Percentiles rank a stretch among this genome's conserved stretches.
Conservation (phyloP, 2,888 invertebrate species). For the Mylabris sibirica region DNA sequence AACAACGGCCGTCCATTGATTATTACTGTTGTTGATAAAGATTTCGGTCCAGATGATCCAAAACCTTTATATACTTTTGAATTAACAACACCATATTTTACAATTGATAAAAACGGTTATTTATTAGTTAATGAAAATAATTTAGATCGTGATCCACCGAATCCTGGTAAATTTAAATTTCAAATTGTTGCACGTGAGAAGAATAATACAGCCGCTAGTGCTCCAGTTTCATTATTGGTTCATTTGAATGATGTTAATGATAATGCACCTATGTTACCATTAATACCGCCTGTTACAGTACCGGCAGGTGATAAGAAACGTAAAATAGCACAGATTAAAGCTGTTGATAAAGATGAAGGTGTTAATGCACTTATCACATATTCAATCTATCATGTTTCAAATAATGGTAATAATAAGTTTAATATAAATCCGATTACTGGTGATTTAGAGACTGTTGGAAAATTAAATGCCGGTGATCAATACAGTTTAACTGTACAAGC, state of each 20-base stretch:
- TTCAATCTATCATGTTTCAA: constrained; percentile 89
- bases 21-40: constrained; percentile 82
- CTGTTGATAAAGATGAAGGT: constrained; percentile 85
- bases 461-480: constrained; percentile 84
- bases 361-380: constrained; percentile 84
- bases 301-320: constrained; percentile 63
- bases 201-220: constrained; percentile 79
- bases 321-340: constrained; percentile 65
- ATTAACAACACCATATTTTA: constrained; percentile 83
- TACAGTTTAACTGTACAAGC: constrained; percentile 89
- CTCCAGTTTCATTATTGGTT: constrained; percentile 81
- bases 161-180: constrained; percentile 82
- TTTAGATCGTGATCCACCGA: constrained; percentile 87
- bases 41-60: constrained; percentile 81
- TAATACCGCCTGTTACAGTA: constrained; percentile 80
- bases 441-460: constrained; percentile 77
- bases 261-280: constrained; percentile 82
- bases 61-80: constrained; percentile 84
- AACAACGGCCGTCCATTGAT: constrained; percentile 70
- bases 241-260: constrained; percentile 84
- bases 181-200: constrained; percentile 88
- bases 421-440: constrained; percentile 82
- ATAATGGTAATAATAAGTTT: constrained; percentile 88
- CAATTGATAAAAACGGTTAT: constrained; percentile 75
- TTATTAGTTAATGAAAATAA: constrained; percentile 83